phyloP scores from a whole-genome alignment of 2,797 vertebrate genomes.

The Aeoliscus strigatus region DNA sequence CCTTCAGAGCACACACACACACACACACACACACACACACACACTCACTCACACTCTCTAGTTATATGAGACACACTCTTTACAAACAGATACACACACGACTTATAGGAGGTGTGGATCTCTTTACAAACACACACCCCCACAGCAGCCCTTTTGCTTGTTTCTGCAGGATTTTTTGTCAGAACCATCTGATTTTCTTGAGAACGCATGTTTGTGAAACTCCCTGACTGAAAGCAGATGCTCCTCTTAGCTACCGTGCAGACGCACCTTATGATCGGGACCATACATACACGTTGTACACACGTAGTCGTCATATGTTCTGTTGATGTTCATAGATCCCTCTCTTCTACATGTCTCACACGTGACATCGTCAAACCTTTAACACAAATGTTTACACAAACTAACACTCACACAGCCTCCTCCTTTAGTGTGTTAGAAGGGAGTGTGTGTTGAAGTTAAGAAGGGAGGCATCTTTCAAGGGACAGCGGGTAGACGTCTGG shows the following conservation, averaged over 20 bases:
- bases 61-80: too few relatives aligned
- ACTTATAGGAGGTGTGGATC: too few relatives aligned
- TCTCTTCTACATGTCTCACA: constrained; percentile 9
- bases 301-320: constrained; percentile 29
- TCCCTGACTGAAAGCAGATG: constrained; percentile 54
- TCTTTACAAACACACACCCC: constrained; percentile 1
- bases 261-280: constrained; percentile 36
- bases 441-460: constrained; percentile 24
- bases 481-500: not conserved
- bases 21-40: constrained; percentile 6
- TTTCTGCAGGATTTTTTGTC: constrained; percentile 29
- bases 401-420: not conserved
- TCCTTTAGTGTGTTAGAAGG: constrained; percentile 7
- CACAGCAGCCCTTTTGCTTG: constrained; percentile 12
- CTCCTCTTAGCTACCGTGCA: constrained; percentile 40
- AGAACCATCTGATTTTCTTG: constrained; percentile 21
- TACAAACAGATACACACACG: constrained; percentile 7
- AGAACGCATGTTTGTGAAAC: constrained; percentile 54
- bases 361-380: constrained; percentile 5
- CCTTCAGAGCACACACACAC: constrained; percentile 29
- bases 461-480: not conserved
- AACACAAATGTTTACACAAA: constrained; percentile 10
- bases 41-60: constrained; percentile 2
- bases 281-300: constrained; percentile 41
- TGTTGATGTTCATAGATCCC: constrained; percentile 26